Conservation (phyloP, 1,140 invertebrate species). For the Drosophila pseudoobscura region DNA sequence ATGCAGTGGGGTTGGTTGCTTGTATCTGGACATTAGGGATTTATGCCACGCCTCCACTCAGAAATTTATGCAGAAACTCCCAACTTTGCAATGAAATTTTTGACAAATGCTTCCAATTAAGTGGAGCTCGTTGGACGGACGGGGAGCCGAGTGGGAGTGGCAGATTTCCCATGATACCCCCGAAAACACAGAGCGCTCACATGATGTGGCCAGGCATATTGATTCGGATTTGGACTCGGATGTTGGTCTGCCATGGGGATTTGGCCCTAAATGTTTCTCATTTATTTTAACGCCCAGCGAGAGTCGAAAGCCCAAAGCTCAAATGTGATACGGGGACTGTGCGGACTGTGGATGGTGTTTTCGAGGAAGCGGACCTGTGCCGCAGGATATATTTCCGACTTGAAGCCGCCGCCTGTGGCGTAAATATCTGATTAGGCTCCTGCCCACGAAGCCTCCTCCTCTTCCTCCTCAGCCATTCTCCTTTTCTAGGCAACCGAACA, state of each 20-base stretch:
- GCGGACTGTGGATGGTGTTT: not conserved
- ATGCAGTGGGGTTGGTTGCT: slow-evolving; percentile 16
- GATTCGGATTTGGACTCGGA: slow-evolving; percentile 27
- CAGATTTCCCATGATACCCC: slow-evolving; percentile 16
- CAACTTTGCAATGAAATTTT: slow-evolving; percentile 21
- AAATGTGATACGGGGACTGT: slow-evolving; percentile 33
- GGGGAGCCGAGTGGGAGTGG: slow-evolving; percentile 19
- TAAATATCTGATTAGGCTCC: slow-evolving; percentile 60
- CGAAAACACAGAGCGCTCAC: slow-evolving; percentile 9
- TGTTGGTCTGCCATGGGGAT: slow-evolving; percentile 41
- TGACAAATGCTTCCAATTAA: slow-evolving; percentile 59
- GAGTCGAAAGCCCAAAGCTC: slow-evolving; percentile 49
- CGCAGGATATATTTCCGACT: slow-evolving; percentile 34
- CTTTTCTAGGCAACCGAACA: slow-evolving; percentile 43
- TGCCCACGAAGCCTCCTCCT: slow-evolving; percentile 24
- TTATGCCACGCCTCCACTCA: not conserved
- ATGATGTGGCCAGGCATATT: slow-evolving; percentile 35
- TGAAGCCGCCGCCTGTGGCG: slow-evolving; percentile 51
- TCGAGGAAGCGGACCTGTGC: slow-evolving; percentile 7
- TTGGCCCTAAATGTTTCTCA: slow-evolving; percentile 55
- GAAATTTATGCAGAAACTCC: slow-evolving; percentile 26
- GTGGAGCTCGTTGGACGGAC: not conserved
- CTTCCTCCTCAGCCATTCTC: not conserved
- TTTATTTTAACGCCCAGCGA: slow-evolving; percentile 59
- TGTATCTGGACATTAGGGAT: slow-evolving; percentile 9